Percentiles rank a stretch among this genome's conserved stretches.
phyloP scores from a whole-genome alignment of 2,888 invertebrate genomes.

The Zaprionus lineosus region DNA sequence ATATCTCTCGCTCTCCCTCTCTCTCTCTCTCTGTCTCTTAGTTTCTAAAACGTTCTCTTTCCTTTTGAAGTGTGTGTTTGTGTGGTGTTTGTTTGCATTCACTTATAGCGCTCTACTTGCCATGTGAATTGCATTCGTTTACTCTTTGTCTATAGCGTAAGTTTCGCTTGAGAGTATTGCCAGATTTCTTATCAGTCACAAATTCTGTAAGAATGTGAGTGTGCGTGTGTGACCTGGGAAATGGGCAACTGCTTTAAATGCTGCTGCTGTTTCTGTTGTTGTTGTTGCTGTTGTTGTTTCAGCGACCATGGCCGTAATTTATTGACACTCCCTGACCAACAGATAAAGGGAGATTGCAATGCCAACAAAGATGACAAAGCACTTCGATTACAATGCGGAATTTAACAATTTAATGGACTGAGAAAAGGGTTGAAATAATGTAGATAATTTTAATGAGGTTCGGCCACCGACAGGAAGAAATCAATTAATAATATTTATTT shows the following conservation, averaged over 20 bases:
- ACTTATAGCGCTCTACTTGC: conserved; percentile 26
- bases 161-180: conserved; percentile 38
- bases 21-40: conserved; percentile 25
- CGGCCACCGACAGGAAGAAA: too few relatives aligned
- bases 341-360: conserved; percentile 26
- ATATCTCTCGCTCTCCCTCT: conserved; percentile 14
- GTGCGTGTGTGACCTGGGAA: conserved; percentile 59
- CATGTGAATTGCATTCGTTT: conserved; percentile 42
- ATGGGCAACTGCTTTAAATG: conserved; percentile 41
- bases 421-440: too few relatives aligned
- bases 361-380: conserved; percentile 14
- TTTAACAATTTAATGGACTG: conserved; percentile 43
- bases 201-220: conserved; percentile 19
- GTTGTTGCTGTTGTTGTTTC: conserved; percentile 33
- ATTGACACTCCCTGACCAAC: conserved; percentile 46
- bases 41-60: conserved; percentile 12
- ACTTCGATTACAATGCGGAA: conserved; percentile 1
- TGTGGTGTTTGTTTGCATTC: conserved; percentile 26
- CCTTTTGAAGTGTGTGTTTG: conserved; percentile 1
- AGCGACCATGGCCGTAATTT: conserved; percentile 73
- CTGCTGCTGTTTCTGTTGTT: conserved; percentile 16
- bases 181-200: conserved; percentile 64
- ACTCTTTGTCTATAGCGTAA: conserved; percentile 57
- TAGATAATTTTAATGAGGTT: too few relatives aligned
- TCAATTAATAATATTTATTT: too few relatives aligned